phyloP scores from a whole-genome alignment of 1,140 invertebrate genomes.

The Drosophila ambigua region DNA sequence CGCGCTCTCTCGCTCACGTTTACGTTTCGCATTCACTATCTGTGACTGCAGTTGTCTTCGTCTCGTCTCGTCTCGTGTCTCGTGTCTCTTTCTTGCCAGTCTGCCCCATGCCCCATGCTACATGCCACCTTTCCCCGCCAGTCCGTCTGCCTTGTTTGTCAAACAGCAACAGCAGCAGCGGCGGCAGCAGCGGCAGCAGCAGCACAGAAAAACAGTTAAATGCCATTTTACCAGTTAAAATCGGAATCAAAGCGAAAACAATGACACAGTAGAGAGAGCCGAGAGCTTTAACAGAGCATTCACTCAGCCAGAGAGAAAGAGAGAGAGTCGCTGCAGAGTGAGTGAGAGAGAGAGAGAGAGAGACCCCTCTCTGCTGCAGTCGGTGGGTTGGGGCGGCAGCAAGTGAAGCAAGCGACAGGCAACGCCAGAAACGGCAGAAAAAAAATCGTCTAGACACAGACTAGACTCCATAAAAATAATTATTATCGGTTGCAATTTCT shows the following conservation, averaged over 20 bases:
- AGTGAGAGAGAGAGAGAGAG: conserved; percentile 10
- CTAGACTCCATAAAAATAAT: conserved; percentile 84
- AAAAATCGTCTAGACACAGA: conserved; percentile 84
- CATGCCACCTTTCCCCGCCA: neutral
- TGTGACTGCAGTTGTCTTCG: conserved; percentile 56
- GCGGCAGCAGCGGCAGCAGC: too few relatives aligned
- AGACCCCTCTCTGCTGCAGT: neutral
- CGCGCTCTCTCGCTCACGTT: conserved; percentile 34
- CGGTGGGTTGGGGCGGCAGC: conserved; percentile 40
- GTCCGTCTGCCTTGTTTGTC: conserved; percentile 79
- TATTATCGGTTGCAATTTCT: conserved; percentile 84
- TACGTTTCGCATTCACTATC: conserved; percentile 16
- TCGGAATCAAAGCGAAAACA: conserved; percentile 83
- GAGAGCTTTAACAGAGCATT: conserved; percentile 53
- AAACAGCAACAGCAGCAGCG: conserved; percentile 64
- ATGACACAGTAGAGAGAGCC: conserved; percentile 64
- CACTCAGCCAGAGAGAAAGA: conserved; percentile 21
- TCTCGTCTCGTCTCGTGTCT: conserved; percentile 21
- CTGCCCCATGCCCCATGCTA: neutral
- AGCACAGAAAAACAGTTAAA: conserved; percentile 81
- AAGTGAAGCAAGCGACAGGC: conserved; percentile 63
- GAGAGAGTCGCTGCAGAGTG: conserved; percentile 7
- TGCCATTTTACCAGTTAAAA: conserved; percentile 82
- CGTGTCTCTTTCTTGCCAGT: neutral
- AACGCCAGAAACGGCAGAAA: conserved; percentile 51